A percentile compares a stretch with the other conserved stretches of the same genome.
Conservation (phyloP, 2,888 invertebrate species). For the Notodonta dromedarius region DNA sequence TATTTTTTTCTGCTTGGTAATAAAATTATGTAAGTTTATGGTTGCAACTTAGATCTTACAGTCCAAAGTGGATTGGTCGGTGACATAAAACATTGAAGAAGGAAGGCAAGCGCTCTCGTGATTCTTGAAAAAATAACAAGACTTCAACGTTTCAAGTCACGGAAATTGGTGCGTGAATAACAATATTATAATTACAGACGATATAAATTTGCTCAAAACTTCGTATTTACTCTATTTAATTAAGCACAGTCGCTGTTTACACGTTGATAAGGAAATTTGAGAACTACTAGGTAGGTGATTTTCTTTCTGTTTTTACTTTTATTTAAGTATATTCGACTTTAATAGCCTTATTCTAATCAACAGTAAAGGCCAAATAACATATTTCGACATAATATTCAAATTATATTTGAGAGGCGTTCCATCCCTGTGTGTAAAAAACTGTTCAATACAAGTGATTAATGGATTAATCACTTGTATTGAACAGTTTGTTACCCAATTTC, state of each 20-base stretch:
- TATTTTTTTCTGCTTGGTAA: background rate
- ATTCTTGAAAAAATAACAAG: constrained; percentile 1
- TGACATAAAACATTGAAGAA: background rate
- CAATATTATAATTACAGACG: background rate
- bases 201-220: background rate
- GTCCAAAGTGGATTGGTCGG: background rate
- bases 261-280: background rate
- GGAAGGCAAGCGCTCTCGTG: background rate
- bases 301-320: too few species aligned
- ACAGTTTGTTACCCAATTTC: too few species aligned
- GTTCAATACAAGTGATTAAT: too few species aligned
- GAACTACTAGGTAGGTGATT: background rate
- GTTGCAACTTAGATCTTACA: background rate
- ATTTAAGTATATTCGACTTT: too few species aligned
- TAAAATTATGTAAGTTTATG: background rate
- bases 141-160: background rate
- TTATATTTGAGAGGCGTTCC: too few species aligned
- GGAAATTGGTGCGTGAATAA: constrained; percentile 1
- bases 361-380: too few species aligned
- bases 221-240: background rate
- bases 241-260: background rate
- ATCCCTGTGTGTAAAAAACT: too few species aligned
- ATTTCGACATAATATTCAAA: too few species aligned
- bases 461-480: too few species aligned
- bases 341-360: too few species aligned